Evolutionary conservation across 2,888 invertebrate genomes (phyloP), one percentile per base, ranked within the genome.

Genomic region (Clunio marinus): DNA sequence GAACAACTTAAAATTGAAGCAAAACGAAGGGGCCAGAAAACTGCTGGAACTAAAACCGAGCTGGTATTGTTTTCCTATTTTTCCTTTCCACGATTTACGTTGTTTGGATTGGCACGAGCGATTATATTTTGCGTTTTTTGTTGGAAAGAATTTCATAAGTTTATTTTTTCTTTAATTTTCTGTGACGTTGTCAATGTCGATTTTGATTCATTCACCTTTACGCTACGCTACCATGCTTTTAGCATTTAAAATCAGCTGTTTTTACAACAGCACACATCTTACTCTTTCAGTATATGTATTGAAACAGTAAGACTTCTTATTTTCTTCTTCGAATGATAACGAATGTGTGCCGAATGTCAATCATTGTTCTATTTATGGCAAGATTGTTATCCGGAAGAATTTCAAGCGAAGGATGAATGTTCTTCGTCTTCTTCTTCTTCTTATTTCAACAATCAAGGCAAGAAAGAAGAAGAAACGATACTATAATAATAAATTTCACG

Each of bases 1-100:
- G 86, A 87, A 75, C 86, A 87, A 76, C 81, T 87, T 72, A 84
- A 86, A 74, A 80, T 80, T 69, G 86, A 87, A 76, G 86, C 86
- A 81, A 81, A 86, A 73, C 85, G 84, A 80, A 79, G 86, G 74
- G 87, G 87, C 72, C 86, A 86, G 77, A 86, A 86, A 76, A 83
- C 84, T 58, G 81, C 84, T 71, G 87, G 87, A 76, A 87, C 84
- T 81, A 87, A 86, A 80, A 82, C 81, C 73, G 86, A 87, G 81
- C 82, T 87, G 87, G 87, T 87, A 87, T 79, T 65, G 17, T 58
- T 22, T 27, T 20, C 65, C 17, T 15, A 3, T n/a, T 4, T 13
- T 57, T 51, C 46, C 20, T 70, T 41, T 45, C 46, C 15, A 58
- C 69, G 15, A 57, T 3, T 51, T 51, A 17, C 20, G 51, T n/a